These are phyloP conservation scores for Hoplodrina ambigua DNA, from an alignment of 2,888 invertebrate species.

Conservation along the genomic window DNA sequence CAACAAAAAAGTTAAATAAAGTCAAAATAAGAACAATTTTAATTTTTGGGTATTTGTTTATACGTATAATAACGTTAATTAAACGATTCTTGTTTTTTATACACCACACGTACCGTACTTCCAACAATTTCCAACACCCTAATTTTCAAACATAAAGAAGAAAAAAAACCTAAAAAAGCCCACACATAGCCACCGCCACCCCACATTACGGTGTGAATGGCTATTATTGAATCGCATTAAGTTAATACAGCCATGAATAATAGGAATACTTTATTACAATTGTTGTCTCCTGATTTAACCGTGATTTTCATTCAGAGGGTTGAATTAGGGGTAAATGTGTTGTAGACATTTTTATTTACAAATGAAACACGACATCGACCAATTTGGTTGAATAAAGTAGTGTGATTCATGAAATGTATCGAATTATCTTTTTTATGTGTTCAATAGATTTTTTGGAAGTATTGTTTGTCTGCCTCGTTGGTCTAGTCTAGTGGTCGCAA, in stretches of 20 bases:
- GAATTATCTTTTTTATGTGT: background rate
- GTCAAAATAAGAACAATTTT: too few relatives aligned
- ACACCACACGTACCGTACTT: constrained; percentile 8
- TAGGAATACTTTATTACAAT: constrained; percentile 75
- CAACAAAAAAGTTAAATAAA: too few relatives aligned
- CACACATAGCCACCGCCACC: constrained; percentile 52
- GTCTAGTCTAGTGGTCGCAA: too few relatives aligned
- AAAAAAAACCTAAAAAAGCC: constrained; percentile 48
- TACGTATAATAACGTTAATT: too few relatives aligned
- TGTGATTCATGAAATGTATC: constrained; percentile 11
- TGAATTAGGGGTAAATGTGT: constrained; percentile 55
- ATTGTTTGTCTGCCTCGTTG: too few relatives aligned
- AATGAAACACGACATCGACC: constrained; percentile 52
- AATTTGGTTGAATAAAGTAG: constrained; percentile 31
- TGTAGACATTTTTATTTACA: constrained; percentile 54
- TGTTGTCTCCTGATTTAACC: constrained; percentile 68
- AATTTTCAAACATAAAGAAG: constrained; percentile 20
- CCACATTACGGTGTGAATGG: constrained; percentile 64
- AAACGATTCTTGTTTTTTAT: background rate
- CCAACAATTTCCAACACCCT: constrained; percentile 43
- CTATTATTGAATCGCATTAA: constrained; percentile 80
- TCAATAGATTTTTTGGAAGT: too few relatives aligned
- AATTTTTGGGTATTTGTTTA: too few relatives aligned
- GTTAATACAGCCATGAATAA: constrained; percentile 79
- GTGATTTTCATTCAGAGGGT: constrained; percentile 69